A percentile compares a stretch with the other conserved stretches of the same genome.
Conservation (phyloP, 2,797 vertebrate species). For the Botia kubotai region DNA sequence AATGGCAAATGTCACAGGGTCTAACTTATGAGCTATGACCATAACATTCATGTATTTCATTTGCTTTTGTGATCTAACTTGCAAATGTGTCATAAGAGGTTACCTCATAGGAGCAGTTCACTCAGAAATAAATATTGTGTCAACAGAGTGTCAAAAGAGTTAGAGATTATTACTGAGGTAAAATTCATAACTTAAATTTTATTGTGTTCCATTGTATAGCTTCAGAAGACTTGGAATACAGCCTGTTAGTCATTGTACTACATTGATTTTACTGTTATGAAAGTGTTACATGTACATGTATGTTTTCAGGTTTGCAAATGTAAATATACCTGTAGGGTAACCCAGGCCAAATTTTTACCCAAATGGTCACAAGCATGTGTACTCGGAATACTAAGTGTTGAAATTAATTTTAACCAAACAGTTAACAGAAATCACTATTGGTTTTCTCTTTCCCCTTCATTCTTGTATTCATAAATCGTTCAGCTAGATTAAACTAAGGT, state of each 20-base stretch:
- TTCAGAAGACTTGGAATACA: not conserved
- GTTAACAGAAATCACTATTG: too few relatives aligned
- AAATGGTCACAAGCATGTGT: slow-evolving; percentile 19
- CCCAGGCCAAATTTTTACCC: not conserved
- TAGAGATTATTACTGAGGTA: too few relatives aligned
- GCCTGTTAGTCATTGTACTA: not conserved
- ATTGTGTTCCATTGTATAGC: not conserved
- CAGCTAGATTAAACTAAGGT: too few relatives aligned
- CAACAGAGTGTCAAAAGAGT: too few relatives aligned
- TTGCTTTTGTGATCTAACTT: not conserved
- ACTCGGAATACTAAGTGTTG: too few relatives aligned
- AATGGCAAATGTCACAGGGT: slow-evolving; percentile 24
- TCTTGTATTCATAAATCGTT: too few relatives aligned
- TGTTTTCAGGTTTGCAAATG: slow-evolving; percentile 31
- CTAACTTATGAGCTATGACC: not conserved
- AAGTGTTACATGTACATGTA: too few relatives aligned
- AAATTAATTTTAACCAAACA: too few relatives aligned
- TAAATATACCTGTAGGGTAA: too few relatives aligned
- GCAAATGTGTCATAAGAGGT: slow-evolving; percentile 16
- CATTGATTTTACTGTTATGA: too few relatives aligned
- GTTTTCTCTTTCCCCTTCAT: too few relatives aligned
- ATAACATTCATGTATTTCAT: slow-evolving; percentile 19
- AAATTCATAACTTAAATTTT: too few relatives aligned
- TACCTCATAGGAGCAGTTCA: not conserved
- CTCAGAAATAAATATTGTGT: not conserved